phyloP scores from a whole-genome alignment of 2,888 invertebrate species.

The Phengaris arion region DNA sequence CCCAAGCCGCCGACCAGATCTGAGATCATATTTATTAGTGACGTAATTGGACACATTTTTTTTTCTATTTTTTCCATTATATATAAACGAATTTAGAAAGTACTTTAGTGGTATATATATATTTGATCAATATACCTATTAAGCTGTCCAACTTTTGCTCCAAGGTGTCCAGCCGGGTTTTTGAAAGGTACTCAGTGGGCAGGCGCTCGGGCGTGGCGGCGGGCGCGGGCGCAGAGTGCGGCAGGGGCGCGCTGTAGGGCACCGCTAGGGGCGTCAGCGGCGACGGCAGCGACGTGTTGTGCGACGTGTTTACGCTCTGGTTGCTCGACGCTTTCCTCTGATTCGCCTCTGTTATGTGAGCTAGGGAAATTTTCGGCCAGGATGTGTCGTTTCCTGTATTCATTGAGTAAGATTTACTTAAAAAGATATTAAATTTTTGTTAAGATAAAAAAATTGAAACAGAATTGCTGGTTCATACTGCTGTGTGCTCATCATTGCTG shows the following conservation, averaged over 20 bases:
- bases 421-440: not conserved
- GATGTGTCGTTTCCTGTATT: conserved; percentile 58
- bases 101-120: not conserved
- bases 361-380: conserved; percentile 72
- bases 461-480: not conserved
- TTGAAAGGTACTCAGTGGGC: conserved; percentile 30
- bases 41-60: too few relatives aligned
- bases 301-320: conserved; percentile 50
- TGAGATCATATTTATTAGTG: conserved; percentile 39
- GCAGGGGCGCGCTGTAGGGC: conserved; percentile 39
- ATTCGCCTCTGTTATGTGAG: conserved; percentile 67
- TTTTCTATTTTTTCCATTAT: not conserved
- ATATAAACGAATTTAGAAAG: too few relatives aligned
- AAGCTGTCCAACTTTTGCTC: conserved; percentile 64
- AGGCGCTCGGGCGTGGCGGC: not conserved
- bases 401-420: not conserved
- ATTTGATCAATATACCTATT: conserved; percentile 51
- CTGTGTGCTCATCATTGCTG: not conserved
- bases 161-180: conserved; percentile 51
- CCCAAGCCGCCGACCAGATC: conserved; percentile 72
- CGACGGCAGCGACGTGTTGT: conserved; percentile 37
- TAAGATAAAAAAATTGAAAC: too few relatives aligned
- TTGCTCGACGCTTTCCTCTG: conserved; percentile 63
- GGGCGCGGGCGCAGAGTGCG: conserved; percentile 9
- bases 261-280: conserved; percentile 35